A percentile compares a stretch with the other conserved stretches of the same genome.
These are phyloP conservation scores for Polydrusus pterygomalis DNA, from an alignment of 2,888 invertebrate genomes.

Conservation along the genomic window DNA sequence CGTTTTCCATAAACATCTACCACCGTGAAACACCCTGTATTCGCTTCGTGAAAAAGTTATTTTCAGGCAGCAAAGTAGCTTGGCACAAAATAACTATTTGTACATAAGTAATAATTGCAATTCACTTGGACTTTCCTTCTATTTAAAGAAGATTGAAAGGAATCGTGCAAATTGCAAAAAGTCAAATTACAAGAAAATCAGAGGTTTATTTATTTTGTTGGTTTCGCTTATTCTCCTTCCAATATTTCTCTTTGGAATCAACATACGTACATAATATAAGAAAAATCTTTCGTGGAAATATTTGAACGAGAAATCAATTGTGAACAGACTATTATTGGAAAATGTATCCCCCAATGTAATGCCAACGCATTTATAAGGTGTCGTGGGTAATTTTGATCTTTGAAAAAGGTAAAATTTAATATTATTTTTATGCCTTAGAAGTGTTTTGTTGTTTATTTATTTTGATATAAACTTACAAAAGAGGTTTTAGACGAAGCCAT, in stretches of 20 bases:
- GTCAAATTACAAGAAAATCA: neutral
- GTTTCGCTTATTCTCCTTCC: slow-evolving; percentile 4
- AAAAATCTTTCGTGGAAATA: neutral
- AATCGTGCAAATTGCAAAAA: neutral
- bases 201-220: slow-evolving; percentile 14
- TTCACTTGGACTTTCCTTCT: no score
- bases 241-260: neutral
- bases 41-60: no score
- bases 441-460: neutral
- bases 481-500: no score
- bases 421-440: neutral
- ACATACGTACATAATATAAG: neutral
- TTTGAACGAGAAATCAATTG: slow-evolving; percentile 8
- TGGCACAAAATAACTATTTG: no score
- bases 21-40: no score
- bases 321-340: slow-evolving; percentile 3
- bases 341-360: slow-evolving; percentile 2
- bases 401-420: neutral
- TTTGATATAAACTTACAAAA: no score
- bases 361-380: neutral
- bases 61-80: no score
- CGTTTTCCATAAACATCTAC: no score
- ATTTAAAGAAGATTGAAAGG: no score
- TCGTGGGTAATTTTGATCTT: slow-evolving; percentile 9
- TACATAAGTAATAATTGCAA: no score